A percentile compares a stretch with the other conserved stretches of the same genome.
Conservation (phyloP, 2,797 vertebrate genomes). For the Mallotus villosus region DNA sequence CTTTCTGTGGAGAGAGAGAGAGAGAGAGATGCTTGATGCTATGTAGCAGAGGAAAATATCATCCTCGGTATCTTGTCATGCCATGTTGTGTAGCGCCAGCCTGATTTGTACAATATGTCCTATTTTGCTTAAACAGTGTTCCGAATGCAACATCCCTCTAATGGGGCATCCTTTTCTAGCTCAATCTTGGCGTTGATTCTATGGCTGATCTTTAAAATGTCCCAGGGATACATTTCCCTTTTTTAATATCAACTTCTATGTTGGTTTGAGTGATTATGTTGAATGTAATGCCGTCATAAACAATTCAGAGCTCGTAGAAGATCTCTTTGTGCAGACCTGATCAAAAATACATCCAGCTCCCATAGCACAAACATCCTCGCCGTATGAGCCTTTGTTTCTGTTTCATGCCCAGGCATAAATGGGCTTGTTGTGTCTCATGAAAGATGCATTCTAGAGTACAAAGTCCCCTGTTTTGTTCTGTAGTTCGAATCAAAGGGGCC, state of each 20-base stretch:
- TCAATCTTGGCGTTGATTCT: background rate
- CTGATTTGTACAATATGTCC: constrained; percentile 3
- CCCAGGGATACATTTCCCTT: constrained; percentile 2
- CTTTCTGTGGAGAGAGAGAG: background rate
- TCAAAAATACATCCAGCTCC: constrained; percentile 39
- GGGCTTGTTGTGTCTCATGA: constrained; percentile 39
- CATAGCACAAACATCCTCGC: constrained; percentile 21
- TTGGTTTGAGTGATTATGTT: constrained; percentile 27
- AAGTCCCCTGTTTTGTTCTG: constrained; percentile 31
- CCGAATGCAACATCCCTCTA: background rate
- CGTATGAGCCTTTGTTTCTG: constrained; percentile 21
- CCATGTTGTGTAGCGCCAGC: background rate
- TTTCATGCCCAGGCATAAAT: constrained; percentile 19
- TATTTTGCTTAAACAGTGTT: background rate
- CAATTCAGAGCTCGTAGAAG: constrained; percentile 26
- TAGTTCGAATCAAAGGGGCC: constrained; percentile 12
- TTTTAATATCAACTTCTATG: background rate
- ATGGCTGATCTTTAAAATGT: background rate
- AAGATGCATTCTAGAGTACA: constrained; percentile 32
- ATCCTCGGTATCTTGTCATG: constrained; percentile 2
- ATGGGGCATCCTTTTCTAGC: constrained; percentile 1
- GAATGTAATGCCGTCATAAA: constrained; percentile 29
- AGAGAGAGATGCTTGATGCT: background rate
- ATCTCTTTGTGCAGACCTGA: constrained; percentile 30
- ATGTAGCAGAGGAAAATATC: background rate